Base-by-base conservation (phyloP, 1,140 invertebrate species). In the Drosophila tropicalis region DNA sequence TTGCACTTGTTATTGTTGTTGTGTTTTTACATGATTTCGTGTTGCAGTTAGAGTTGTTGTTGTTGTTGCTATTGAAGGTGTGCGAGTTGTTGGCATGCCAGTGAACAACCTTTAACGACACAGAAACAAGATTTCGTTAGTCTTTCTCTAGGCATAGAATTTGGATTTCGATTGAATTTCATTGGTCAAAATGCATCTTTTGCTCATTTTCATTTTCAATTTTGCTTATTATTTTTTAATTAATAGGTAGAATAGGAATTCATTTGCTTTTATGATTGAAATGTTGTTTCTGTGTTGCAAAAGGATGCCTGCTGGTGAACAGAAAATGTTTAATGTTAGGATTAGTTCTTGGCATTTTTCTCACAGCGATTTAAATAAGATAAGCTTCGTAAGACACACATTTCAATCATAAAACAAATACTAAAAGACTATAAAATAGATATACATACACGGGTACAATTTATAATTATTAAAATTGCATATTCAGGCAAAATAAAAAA, bases 41-140 rank as follows among this genome's bases (percentile, higher is more conserved):
- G 70, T 85, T 67, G 77, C 51, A 47, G 67, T 69, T 67, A 72
- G 40, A 44, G 67, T 47, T 47, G 44, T 9, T 9, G 44, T 9
- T 9, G 44, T 67, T 54, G 67, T 66, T 67, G 61, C 63, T 58
- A 70, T 79, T 77, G 72, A 67, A 70, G 76, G 72, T 82, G 79
- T 78, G 62, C 79, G 68, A 76, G 56, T 81, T 79, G 71, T 81
- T 79, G 90, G 78, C 81, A 78, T 90, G 79, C 90, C 90, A 90
- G 77, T 79, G 91, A 85, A 90, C 91, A 92, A 92, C 91, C 91
- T 92, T 92, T 92, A 92, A 92, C 90, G 90, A 92, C 91, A 92
- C 91, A 92, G 91, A 92, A 92, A 92, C 91, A 92, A 92, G 76
- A 92, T 92, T 92, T 91, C 91, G 81, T 91, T 92, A 91, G 87